phyloP scores from a whole-genome alignment of 2,888 invertebrate genomes.

The Caenorhabditis sp. region DNA sequence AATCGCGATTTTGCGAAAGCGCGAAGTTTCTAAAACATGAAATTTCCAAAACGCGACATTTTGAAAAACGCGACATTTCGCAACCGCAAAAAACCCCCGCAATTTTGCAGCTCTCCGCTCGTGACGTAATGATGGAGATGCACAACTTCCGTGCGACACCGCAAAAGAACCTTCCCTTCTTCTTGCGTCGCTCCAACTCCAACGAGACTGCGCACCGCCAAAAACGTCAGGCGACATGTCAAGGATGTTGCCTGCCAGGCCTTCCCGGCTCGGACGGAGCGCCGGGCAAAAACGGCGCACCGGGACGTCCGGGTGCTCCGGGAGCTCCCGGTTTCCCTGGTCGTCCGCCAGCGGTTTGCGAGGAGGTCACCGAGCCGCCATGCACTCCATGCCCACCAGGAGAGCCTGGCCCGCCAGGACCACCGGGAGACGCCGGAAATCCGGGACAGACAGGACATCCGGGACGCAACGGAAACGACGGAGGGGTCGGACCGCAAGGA shows the following conservation, averaged over 20 bases:
- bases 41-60: too few relatives aligned
- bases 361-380: slow-evolving; percentile 69
- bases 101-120: slow-evolving; percentile 65
- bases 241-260: slow-evolving; percentile 69
- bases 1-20: too few relatives aligned
- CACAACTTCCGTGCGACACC: slow-evolving; percentile 61
- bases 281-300: slow-evolving; percentile 67
- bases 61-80: too few relatives aligned
- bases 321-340: slow-evolving; percentile 70
- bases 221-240: slow-evolving; percentile 50
- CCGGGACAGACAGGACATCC: slow-evolving; percentile 61
- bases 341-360: slow-evolving; percentile 68
- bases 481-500: slow-evolving; percentile 65
- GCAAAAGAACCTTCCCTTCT: slow-evolving; percentile 47
- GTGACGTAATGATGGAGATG: slow-evolving; percentile 70
- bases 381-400: slow-evolving; percentile 70
- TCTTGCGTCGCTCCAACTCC: slow-evolving; percentile 44
- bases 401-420: slow-evolving; percentile 66
- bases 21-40: too few relatives aligned
- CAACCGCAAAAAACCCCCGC: neutral
- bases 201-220: slow-evolving; percentile 47
- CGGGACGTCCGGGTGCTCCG: slow-evolving; percentile 69
- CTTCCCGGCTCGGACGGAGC: slow-evolving; percentile 63
- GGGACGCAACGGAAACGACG: slow-evolving; percentile 69
- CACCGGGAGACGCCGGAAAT: slow-evolving; percentile 54